phyloP scores from a whole-genome alignment of 1,140 invertebrate species.

The Eciton burchellii region DNA sequence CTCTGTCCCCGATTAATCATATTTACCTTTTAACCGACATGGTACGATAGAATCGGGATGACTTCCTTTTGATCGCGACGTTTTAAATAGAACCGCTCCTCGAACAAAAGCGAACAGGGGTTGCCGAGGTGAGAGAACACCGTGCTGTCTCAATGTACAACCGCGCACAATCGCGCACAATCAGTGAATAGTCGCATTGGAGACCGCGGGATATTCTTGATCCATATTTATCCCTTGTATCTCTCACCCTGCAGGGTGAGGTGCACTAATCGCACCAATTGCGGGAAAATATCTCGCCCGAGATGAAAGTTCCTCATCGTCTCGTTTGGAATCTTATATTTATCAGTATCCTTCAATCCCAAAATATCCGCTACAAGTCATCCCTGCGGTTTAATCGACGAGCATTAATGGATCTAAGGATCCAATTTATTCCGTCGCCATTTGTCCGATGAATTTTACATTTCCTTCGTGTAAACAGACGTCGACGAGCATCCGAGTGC shows the following conservation, averaged over 20 bases:
- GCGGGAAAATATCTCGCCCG: neutral
- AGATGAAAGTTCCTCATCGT: neutral
- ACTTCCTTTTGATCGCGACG: slow-evolving; percentile 23
- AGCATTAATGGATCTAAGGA: neutral
- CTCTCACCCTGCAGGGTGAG: neutral
- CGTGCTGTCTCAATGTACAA: neutral
- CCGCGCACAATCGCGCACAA: neutral
- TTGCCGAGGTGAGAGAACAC: neutral
- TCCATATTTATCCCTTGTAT: neutral
- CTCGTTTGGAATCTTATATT: neutral
- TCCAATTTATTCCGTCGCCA: neutral
- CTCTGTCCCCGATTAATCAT: slow-evolving; percentile 61
- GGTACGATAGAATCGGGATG: slow-evolving; percentile 1
- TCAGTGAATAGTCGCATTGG: neutral
- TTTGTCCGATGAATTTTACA: slow-evolving; percentile 64
- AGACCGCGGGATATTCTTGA: neutral
- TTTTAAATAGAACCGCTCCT: slow-evolving; percentile 23
- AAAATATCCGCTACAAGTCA: neutral
- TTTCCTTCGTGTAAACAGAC: slow-evolving; percentile 63
- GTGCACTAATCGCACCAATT: neutral
- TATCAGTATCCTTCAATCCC: neutral
- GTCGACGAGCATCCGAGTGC: slow-evolving; percentile 24
- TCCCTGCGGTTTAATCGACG: neutral
- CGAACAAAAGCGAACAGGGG: slow-evolving; percentile 33
- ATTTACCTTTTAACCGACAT: slow-evolving; percentile 73